Evolutionary conservation across 2,888 invertebrate species (phyloP).

Genomic region (Scaptomyza polygonia): DNA sequence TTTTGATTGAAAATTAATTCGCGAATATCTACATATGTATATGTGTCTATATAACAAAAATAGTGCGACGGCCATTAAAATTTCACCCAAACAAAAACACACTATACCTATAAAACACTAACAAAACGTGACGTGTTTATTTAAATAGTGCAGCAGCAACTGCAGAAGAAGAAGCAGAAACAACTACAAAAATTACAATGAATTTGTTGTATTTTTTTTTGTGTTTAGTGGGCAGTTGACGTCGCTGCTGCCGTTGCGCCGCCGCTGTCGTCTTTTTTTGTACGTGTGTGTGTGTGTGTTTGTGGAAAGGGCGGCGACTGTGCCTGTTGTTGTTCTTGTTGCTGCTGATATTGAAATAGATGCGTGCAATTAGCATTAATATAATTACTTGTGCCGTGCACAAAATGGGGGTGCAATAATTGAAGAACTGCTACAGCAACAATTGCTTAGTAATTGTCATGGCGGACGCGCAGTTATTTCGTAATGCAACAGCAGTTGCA

Average conservation of each 20-base stretch:
- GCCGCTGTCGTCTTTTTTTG: slow-evolving; percentile 39
- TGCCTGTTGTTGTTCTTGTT: slow-evolving; percentile 1
- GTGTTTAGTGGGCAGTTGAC: slow-evolving; percentile 45
- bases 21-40: slow-evolving; percentile 3
- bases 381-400: slow-evolving; percentile 52
- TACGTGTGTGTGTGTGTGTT: slow-evolving; percentile 20
- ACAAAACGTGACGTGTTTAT: slow-evolving; percentile 72
- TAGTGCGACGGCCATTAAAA: slow-evolving; percentile 47
- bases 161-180: slow-evolving; percentile 34
- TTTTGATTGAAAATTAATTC: not conserved
- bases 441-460: slow-evolving; percentile 64
- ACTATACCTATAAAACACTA: slow-evolving; percentile 42
- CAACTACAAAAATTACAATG: slow-evolving; percentile 62
- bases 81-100: slow-evolving; percentile 48
- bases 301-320: slow-evolving; percentile 41
- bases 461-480: slow-evolving; percentile 60
- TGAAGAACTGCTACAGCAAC: slow-evolving; percentile 49
- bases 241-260: slow-evolving; percentile 49
- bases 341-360: slow-evolving; percentile 48
- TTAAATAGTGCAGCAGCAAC: slow-evolving; percentile 63
- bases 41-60: slow-evolving; percentile 2
- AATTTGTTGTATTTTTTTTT: slow-evolving; percentile 20
- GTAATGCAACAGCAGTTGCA: slow-evolving; percentile 59
- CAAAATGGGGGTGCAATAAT: slow-evolving; percentile 59
- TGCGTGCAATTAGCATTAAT: slow-evolving; percentile 75